Evolutionary conservation across 2,888 invertebrate species (phyloP), one percentile per base, ranked within the genome.

Genomic region (Parelbella ahira): DNA sequence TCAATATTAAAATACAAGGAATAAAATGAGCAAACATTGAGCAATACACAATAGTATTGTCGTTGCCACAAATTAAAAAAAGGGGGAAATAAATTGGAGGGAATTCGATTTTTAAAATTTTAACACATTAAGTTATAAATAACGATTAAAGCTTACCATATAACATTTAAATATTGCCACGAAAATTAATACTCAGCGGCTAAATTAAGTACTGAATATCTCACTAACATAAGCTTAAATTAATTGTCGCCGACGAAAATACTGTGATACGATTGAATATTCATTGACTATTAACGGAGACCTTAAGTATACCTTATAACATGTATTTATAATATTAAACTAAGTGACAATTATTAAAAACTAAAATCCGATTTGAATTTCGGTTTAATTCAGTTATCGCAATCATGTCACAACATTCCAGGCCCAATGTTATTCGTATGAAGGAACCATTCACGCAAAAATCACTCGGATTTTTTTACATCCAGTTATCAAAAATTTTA

Each of bases 1-100:
- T 44, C 24, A 45, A 47, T 29, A 45, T 12, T 36, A 34, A 37
- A 13, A 45, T 29, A 41, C 47, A 68, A 60, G 58, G 63, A 60
- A 58, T 61, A 68, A 59, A 71, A 74, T 83, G 83, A 84, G 84
- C 84, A 79, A 59, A 64, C 50, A 10, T 82, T 84, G 86, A 84
- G 86, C 86, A 84, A 86, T 76, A 83, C 81, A 62, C 51, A 15
- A 15, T 23, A 48, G 81, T 83, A 83, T 83, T 81, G 83, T 82
- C 79, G 68, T 70, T 72, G 73, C 65, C 69, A 75, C 68, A 63
- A 32, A 54, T 29, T 47, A 51, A 48, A 41, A 52, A 15, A 15
- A 15, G n/a, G 37, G 44, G 37, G 55, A 52, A 58, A 49, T 42
- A 54, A 54, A 52, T 61, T 74, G 73, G 72, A 80, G 69, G 75